Percentiles rank a stretch among this genome's conserved stretches.
Evolutionary conservation across 2,888 invertebrate genomes (phyloP).

Genomic region (Mechanitis messenoides): DNA sequence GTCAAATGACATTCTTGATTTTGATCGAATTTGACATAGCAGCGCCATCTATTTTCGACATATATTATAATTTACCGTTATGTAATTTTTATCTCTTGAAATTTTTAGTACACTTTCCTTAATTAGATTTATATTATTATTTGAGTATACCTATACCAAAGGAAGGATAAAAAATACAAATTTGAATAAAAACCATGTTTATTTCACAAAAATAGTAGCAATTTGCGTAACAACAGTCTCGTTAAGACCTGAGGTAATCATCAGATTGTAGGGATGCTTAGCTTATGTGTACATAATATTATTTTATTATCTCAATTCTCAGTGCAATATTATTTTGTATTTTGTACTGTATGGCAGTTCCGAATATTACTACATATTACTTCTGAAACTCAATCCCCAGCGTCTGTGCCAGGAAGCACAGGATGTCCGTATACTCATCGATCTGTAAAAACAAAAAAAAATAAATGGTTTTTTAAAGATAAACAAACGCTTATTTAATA

Average conservation of each 20-base stretch:
- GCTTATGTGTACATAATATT: slow-evolving; percentile 66
- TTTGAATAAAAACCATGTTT: too few relatives aligned
- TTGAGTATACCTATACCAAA: too few relatives aligned
- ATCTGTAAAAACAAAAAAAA: slow-evolving; percentile 79
- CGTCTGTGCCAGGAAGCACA: slow-evolving; percentile 87
- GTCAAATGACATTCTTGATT: too few relatives aligned
- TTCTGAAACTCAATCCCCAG: slow-evolving; percentile 80
- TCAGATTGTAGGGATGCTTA: slow-evolving; percentile 50
- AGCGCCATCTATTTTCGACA: too few relatives aligned
- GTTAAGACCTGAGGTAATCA: slow-evolving; percentile 61
- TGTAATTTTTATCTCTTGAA: too few relatives aligned
- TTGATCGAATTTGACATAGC: too few relatives aligned
- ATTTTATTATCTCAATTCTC: slow-evolving; percentile 34
- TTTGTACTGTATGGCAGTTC: slow-evolving; percentile 27
- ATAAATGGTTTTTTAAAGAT: neutral
- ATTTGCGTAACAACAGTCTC: slow-evolving; percentile 69
- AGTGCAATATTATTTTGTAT: slow-evolving; percentile 30
- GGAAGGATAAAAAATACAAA: too few relatives aligned
- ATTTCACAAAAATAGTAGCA: slow-evolving; percentile 4
- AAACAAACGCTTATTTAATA: neutral
- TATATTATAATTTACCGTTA: too few relatives aligned
- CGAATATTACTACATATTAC: slow-evolving; percentile 29
- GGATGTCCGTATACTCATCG: slow-evolving; percentile 93
- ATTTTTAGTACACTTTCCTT: too few relatives aligned
- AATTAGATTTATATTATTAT: too few relatives aligned